Evolutionary conservation across 2,888 invertebrate genomes (phyloP).

Genomic region (Eilema sororculum): DNA sequence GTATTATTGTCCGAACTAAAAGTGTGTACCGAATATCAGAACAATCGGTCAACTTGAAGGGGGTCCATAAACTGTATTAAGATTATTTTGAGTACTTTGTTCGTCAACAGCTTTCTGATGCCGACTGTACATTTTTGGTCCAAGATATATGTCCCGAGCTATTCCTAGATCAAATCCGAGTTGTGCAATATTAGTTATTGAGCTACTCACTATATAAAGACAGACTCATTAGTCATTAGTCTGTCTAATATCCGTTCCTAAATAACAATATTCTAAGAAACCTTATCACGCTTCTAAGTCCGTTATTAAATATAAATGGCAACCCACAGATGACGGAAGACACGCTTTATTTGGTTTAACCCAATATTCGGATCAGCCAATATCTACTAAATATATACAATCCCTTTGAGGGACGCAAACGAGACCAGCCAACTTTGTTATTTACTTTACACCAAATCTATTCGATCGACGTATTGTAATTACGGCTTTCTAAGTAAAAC

Average conservation of each 20-base stretch:
- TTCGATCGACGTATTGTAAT: neutral
- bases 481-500: neutral
- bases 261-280: slow-evolving; percentile 4
- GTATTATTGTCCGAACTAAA: no score
- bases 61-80: no score
- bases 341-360: neutral
- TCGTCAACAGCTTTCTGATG: no score
- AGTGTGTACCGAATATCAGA: no score
- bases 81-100: no score
- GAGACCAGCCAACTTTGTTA: neutral
- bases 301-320: neutral
- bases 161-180: no score
- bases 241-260: neutral
- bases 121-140: no score
- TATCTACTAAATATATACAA: slow-evolving; percentile 5
- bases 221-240: neutral
- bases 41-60: no score
- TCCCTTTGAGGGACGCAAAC: neutral
- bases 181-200: no score
- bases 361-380: neutral
- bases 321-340: neutral
- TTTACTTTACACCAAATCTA: neutral
- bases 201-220: no score
- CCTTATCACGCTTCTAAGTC: neutral
- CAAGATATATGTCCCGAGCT: no score